Evolutionary conservation across 2,888 invertebrate genomes (phyloP).

Genomic region (Macrostomum cliftonense): DNA sequence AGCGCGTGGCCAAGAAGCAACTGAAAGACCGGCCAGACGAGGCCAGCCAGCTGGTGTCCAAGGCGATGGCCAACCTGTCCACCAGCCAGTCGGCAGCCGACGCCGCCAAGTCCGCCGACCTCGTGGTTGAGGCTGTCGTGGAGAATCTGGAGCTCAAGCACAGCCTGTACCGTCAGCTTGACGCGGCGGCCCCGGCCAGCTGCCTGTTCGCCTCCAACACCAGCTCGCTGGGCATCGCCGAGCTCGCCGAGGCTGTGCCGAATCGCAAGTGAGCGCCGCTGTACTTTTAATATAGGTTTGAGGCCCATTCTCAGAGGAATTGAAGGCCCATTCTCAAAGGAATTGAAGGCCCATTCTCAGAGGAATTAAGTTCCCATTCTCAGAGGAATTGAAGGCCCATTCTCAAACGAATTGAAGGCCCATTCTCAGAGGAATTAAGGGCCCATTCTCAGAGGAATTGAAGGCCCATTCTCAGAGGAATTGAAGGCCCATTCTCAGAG

Average conservation of each 20-base stretch:
- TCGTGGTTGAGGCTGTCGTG: constrained; percentile 67
- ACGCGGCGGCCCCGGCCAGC: constrained; percentile 3
- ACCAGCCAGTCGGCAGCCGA: constrained; percentile 47
- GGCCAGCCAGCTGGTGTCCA: constrained; percentile 45
- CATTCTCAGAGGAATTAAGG: no score
- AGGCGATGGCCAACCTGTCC: constrained; percentile 47
- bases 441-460: no score
- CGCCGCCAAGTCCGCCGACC: constrained; percentile 50
- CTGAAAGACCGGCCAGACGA: constrained; percentile 34
- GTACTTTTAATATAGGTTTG: no score
- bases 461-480: no score
- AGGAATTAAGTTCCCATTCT: no score
- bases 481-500: no score
- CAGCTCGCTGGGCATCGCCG: constrained; percentile 62
- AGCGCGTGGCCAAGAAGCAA: constrained; percentile 57
- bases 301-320: no score
- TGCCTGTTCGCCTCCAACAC: constrained; percentile 66
- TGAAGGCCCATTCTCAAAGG: no score
- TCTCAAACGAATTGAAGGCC: no score
- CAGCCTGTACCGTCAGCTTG: constrained; percentile 49
- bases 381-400: no score
- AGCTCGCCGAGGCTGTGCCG: constrained; percentile 49
- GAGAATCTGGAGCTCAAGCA: constrained; percentile 61
- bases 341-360: no score
- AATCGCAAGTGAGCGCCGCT: no score